These are phyloP conservation scores for Anguilla marmorata DNA, from an alignment of 2,797 vertebrate genomes.

Conservation along the genomic window DNA sequence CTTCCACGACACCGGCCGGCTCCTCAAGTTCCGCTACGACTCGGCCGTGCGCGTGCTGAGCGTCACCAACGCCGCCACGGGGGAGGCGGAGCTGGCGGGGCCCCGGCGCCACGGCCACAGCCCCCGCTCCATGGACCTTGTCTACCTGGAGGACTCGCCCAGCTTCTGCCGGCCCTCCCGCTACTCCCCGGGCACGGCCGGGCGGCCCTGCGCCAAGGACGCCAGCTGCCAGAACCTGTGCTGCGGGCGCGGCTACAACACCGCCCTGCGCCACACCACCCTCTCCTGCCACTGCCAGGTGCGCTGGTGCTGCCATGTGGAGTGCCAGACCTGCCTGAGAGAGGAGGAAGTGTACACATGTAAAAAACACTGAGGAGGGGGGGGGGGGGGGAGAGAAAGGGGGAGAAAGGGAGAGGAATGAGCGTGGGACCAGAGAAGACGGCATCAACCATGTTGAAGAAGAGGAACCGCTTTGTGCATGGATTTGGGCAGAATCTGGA, in stretches of 20 bases:
- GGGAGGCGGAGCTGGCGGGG: conserved; percentile 82
- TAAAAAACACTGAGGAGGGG: conserved; percentile 69
- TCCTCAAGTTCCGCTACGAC: conserved; percentile 90
- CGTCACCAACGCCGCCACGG: conserved; percentile 88
- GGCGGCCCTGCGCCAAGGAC: conserved; percentile 86
- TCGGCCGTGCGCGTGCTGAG: conserved; percentile 84
- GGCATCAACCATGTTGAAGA: not conserved
- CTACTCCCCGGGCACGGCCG: conserved; percentile 87
- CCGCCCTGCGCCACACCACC: conserved; percentile 86
- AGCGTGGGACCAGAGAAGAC: not conserved
- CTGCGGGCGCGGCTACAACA: conserved; percentile 95
- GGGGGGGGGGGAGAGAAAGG: not conserved
- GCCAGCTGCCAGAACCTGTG: conserved; percentile 92
- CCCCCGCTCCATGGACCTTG: conserved; percentile 79
- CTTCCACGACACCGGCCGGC: conserved; percentile 88
- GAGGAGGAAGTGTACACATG: conserved; percentile 96
- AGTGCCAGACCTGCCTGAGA: conserved; percentile 92
- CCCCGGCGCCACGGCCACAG: conserved; percentile 67
- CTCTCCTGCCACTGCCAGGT: conserved; percentile 97
- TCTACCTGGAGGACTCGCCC: conserved; percentile 94
- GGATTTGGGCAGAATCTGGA: not conserved
- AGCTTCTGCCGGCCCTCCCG: conserved; percentile 93
- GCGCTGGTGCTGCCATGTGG: conserved; percentile 98
- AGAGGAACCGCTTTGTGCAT: not conserved
- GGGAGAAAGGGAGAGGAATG: not conserved